Conservation (phyloP, 2,888 invertebrate species). For the Thereva nobilitata region DNA sequence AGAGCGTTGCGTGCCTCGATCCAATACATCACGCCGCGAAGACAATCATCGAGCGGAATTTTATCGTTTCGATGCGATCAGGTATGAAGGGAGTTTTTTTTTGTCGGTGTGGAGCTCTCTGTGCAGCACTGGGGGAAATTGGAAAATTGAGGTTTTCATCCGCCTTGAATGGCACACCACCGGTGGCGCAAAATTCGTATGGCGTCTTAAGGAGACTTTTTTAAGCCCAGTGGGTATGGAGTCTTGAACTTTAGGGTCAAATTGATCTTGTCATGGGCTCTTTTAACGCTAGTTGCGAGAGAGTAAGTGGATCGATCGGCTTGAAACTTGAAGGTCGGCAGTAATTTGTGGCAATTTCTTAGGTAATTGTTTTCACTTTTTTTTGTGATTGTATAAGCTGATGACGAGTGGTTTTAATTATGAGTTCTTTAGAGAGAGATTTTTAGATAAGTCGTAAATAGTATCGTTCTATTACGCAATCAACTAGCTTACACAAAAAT, state of each 20-base stretch:
- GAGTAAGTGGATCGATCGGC: too few relatives aligned
- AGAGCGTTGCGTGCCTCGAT: constrained; percentile 15
- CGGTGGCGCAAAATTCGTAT: constrained; percentile 25
- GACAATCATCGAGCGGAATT: constrained; percentile 27
- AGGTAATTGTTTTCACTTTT: too few relatives aligned
- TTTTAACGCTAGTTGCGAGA: background rate
- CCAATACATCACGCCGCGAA: constrained; percentile 33
- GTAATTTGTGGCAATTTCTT: too few relatives aligned
- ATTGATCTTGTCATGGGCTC: constrained; percentile 22
- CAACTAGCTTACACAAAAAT: too few relatives aligned
- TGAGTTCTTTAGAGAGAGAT: too few relatives aligned
- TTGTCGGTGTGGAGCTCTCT: too few relatives aligned
- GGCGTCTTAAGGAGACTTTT: constrained; percentile 1
- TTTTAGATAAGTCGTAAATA: too few relatives aligned
- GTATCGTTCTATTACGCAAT: too few relatives aligned
- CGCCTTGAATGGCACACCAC: constrained; percentile 8
- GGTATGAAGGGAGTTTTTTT: background rate
- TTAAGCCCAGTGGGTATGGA: constrained; percentile 2
- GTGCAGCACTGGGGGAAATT: constrained; percentile 6
- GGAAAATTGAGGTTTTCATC: constrained; percentile 2
- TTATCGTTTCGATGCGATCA: constrained; percentile 29
- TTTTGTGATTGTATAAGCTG: too few relatives aligned
- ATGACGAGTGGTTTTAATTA: too few relatives aligned
- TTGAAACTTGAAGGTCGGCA: too few relatives aligned
- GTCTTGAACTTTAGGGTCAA: constrained; percentile 27